Conservation (phyloP, 2,113 vertebrate genomes). For the Dendropsophus ebraccatus region DNA sequence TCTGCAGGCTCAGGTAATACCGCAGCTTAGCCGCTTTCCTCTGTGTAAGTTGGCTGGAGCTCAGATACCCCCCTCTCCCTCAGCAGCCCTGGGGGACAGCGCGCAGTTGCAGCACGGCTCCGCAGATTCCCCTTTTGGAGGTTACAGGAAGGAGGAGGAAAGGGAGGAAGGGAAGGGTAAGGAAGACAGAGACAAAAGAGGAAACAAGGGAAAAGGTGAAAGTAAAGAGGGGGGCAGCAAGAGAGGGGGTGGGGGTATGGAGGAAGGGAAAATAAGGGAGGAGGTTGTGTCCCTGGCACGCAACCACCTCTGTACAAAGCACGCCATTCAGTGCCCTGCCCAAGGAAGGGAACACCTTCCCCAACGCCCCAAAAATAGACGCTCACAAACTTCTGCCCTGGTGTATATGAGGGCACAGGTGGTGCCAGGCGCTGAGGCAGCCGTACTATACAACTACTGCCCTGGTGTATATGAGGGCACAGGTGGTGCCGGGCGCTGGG, state of each 20-base stretch:
- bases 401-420: background rate
- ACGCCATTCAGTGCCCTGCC: conserved; percentile 46
- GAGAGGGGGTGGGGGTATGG: background rate
- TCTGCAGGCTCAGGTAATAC: background rate
- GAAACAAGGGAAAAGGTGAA: conserved; percentile 36
- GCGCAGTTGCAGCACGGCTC: conserved; percentile 63
- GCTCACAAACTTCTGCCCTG: background rate
- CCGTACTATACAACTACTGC: too few relatives aligned
- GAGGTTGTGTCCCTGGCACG: background rate
- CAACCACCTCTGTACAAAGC: conserved; percentile 10
- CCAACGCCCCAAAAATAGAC: conserved; percentile 13
- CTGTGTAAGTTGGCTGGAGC: background rate
- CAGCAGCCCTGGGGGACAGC: conserved; percentile 18
- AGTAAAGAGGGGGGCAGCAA: conserved; percentile 1
- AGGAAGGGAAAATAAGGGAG: conserved; percentile 18
- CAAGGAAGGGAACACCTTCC: conserved; percentile 2
- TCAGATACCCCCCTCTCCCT: conserved; percentile 3
- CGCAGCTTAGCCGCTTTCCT: background rate
- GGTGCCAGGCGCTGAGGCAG: background rate
- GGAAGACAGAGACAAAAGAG: background rate
- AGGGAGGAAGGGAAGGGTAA: conserved; percentile 22
- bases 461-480: too few relatives aligned
- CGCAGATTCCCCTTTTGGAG: conserved; percentile 87
- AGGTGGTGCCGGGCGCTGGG: too few relatives aligned
- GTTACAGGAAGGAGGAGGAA: conserved; percentile 75